Conservation (phyloP, 1,140 invertebrate species). For the Muscidifurax raptorellus region DNA sequence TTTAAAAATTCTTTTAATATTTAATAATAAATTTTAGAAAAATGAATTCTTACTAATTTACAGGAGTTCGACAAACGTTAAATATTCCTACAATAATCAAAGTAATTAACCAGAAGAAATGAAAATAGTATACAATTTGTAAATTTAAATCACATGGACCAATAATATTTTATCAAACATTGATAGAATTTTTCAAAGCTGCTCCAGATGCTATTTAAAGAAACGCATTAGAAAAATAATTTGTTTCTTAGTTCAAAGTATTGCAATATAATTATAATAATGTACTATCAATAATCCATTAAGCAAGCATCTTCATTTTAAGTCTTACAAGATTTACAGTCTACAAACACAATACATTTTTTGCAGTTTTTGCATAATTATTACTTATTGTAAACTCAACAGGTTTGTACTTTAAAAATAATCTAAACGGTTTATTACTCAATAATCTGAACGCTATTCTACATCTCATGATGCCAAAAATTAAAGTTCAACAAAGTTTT, state of each 20-base stretch:
- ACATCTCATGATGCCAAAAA: neutral
- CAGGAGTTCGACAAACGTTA: neutral
- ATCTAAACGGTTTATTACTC: neutral
- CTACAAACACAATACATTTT: neutral
- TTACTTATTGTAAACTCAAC: neutral
- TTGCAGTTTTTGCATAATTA: neutral
- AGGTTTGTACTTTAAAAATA: constrained; percentile 19
- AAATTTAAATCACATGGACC: neutral
- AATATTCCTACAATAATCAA: too few species aligned
- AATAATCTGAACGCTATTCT: too few species aligned
- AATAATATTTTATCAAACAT: neutral
- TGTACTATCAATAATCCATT: neutral
- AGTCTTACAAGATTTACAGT: neutral
- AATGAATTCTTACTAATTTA: neutral
- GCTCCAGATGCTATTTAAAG: neutral
- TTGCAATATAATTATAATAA: neutral
- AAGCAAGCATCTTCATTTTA: neutral
- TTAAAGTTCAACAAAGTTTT: neutral
- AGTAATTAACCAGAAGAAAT: too few species aligned
- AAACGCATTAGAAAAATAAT: neutral
- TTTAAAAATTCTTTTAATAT: neutral
- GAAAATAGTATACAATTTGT: too few species aligned
- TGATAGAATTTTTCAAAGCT: neutral
- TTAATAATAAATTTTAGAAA: neutral
- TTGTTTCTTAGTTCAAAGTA: neutral